Percentiles rank a stretch among this genome's conserved stretches.
Evolutionary conservation across 2,797 vertebrate genomes (phyloP).

Genomic region (Siniperca obscura): DNA sequence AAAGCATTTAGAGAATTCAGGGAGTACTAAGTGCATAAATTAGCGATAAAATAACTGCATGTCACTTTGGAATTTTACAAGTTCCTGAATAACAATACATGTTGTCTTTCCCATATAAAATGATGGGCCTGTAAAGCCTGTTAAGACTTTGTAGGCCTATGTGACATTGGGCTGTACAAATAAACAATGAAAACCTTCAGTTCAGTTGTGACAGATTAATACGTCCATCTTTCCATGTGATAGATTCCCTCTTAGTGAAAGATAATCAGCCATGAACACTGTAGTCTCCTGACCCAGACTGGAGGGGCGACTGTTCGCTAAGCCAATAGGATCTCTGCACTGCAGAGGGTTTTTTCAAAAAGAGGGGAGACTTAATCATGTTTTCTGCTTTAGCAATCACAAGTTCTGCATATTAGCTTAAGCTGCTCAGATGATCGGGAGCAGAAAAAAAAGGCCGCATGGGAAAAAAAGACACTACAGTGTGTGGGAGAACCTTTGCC

Average conservation of each 20-base stretch:
- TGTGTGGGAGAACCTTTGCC: slow-evolving; percentile 46
- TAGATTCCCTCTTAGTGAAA: slow-evolving; percentile 38
- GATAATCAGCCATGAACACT: slow-evolving; percentile 55
- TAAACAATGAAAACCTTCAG: slow-evolving; percentile 36
- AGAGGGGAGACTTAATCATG: slow-evolving; percentile 72
- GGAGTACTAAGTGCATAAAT: slow-evolving; percentile 8
- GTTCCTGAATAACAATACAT: slow-evolving; percentile 4
- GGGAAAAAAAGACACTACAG: slow-evolving; percentile 35
- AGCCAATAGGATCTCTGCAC: slow-evolving; percentile 54
- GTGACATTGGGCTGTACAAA: slow-evolving; percentile 9
- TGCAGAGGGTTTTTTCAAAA: slow-evolving; percentile 63
- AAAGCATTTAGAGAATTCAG: slow-evolving; percentile 24
- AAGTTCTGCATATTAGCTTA: slow-evolving; percentile 79
- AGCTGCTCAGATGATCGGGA: slow-evolving; percentile 69
- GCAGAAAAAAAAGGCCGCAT: slow-evolving; percentile 25
- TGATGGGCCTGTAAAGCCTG: slow-evolving; percentile 8
- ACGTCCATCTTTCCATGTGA: slow-evolving; percentile 28
- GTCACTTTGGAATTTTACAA: slow-evolving; percentile 1
- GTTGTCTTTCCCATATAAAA: slow-evolving; percentile 5
- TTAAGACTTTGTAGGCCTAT: not conserved
- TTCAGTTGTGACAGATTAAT: slow-evolving; percentile 51
- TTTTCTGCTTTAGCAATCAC: slow-evolving; percentile 82
- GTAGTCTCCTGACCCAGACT: slow-evolving; percentile 70
- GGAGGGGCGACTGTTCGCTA: slow-evolving; percentile 54
- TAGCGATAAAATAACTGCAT: slow-evolving; percentile 8